Base-by-base conservation (phyloP, 2,888 invertebrate genomes). In the Aspidiotus rigidus region DNA sequence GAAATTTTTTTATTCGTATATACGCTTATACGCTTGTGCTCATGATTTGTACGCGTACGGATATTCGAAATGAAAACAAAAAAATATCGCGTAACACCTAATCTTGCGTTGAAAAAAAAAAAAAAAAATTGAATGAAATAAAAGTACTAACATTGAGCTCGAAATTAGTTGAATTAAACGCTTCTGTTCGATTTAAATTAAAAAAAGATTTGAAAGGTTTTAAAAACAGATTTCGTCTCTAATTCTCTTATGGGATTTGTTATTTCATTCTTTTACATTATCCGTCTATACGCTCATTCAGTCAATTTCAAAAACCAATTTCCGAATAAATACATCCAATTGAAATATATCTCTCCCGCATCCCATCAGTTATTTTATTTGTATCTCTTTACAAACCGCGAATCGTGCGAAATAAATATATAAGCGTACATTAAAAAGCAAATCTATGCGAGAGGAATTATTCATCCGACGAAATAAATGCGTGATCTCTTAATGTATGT, bases 281-380 rank as follows among this genome's bases (percentile, higher is more conserved):
- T 66, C 66, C 56, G 66, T 40, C 57, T 66, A 66, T 66, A 66
- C 66, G 66, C 66, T 66, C 66, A 66, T 66, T 66, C 66, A 57
- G 57, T 66, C 66, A 66, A 66, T 66, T 66, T 66, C 66, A 66
- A 66, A 66, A 66, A 66, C 66, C 66, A 66, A 66, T 66, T 66
- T 66, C 57, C 66, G 66, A 66, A 66, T 66, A 66, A 66, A 49
- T 49, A 49, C 28, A 28, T 28, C 28, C 28, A 28, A 28, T 28
- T 28, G 28, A 28, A 28, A 28, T 28, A 28, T 28, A 28, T 28
- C 28, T 28, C 28, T 28, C 28, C 28, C 28, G 28, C 28, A 28
- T 28, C 28, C 28, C 28, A 28, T 28, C 28, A 28, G 28, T 28
- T 28, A 28, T 28, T 28, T 28, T 28, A 28, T 28, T 28, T 28